Evolutionary conservation across 2,888 invertebrate species (phyloP).

Genomic region (Creontiades dilutus): DNA sequence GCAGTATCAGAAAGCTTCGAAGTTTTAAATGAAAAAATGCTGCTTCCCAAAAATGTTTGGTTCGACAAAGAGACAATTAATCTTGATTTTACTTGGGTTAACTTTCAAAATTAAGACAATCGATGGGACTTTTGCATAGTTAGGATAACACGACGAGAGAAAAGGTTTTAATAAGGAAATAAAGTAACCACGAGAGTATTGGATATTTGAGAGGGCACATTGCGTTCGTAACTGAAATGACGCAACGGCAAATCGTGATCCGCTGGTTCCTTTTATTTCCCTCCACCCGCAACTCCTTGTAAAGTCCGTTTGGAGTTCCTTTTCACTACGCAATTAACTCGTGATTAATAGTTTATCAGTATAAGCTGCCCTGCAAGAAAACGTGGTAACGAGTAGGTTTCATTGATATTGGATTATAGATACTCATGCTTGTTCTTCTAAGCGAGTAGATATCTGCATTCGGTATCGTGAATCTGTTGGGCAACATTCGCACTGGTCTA

Average conservation of each 20-base stretch:
- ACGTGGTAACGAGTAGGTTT: slow-evolving; percentile 16
- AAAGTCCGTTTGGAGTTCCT: slow-evolving; percentile 9
- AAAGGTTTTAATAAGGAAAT: slow-evolving; percentile 13
- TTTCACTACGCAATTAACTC: slow-evolving; percentile 23
- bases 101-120: too few species aligned
- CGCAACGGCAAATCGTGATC: slow-evolving; percentile 49
- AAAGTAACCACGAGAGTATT: slow-evolving; percentile 18
- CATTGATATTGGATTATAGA: slow-evolving; percentile 18
- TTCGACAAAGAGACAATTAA: too few species aligned
- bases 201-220: slow-evolving; percentile 48
- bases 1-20: too few species aligned
- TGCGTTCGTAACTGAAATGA: slow-evolving; percentile 43
- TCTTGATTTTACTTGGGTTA: too few species aligned
- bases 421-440: too few species aligned
- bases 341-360: slow-evolving; percentile 31
- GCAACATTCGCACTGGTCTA: too few species aligned
- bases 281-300: slow-evolving; percentile 17
- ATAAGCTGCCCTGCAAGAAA: background rate
- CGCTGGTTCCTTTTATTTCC: slow-evolving; percentile 38
- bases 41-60: too few species aligned
- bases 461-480: too few species aligned
- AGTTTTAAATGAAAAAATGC: too few species aligned
- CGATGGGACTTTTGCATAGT: too few species aligned
- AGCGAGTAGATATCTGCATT: too few species aligned
- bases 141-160: background rate